phyloP scores from a whole-genome alignment of 2,888 invertebrate genomes.

The Sarcophaga subvicina region DNA sequence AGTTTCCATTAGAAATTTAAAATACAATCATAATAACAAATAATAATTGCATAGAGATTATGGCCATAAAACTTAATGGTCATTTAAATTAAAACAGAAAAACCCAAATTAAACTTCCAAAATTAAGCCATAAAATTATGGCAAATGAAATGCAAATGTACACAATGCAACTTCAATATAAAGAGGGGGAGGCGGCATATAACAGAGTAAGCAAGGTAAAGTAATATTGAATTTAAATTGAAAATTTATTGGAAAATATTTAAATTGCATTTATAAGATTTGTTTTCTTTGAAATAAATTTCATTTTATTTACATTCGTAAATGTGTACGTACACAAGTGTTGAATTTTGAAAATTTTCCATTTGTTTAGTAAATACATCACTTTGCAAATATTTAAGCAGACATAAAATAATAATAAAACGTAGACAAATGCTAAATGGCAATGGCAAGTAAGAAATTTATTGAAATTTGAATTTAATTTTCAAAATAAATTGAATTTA shows the following conservation, averaged over 20 bases:
- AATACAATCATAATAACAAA: background rate
- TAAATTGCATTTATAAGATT: background rate
- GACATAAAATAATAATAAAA: no score
- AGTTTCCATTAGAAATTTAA: conserved; percentile 14
- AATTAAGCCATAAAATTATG: background rate
- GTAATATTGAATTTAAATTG: background rate
- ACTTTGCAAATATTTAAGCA: no score
- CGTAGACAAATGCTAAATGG: no score
- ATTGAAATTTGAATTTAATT: no score
- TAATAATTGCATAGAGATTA: conserved; percentile 22
- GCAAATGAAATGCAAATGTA: background rate
- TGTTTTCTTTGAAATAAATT: background rate
- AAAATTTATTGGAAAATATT: background rate
- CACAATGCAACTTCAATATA: background rate
- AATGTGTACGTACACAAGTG: background rate
- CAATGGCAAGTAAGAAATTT: no score
- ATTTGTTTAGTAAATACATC: no score
- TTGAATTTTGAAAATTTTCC: no score
- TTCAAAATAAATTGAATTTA: no score
- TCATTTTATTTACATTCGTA: background rate
- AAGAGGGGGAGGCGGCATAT: background rate
- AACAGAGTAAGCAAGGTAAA: no score
- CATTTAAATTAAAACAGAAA: conserved; percentile 30
- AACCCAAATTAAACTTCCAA: background rate
- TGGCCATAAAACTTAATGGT: conserved; percentile 26